Evolutionary conservation across 2,113 vertebrate species (phyloP).

Genomic region (Elachura formosa): DNA sequence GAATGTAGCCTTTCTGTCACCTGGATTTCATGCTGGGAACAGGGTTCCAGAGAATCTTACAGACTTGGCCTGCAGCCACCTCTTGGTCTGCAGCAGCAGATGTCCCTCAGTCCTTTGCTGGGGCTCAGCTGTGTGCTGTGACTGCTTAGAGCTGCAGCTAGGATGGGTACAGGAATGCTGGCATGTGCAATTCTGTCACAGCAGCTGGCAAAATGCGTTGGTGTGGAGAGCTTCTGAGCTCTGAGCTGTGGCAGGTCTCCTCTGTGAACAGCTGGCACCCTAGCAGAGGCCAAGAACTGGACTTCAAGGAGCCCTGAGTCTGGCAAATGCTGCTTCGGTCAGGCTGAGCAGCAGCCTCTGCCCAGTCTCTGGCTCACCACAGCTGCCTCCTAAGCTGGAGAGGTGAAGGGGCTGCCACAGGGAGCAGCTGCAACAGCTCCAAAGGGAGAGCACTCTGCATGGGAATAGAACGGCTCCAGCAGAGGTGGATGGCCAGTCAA

Average conservation of each 20-base stretch:
- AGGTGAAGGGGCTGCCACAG: too few relatives aligned
- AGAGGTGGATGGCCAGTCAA: accelerated
- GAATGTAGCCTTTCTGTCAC: not conserved
- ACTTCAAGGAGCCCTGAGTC: accelerated
- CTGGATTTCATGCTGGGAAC: accelerated
- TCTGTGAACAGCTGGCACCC: accelerated
- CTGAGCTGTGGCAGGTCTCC: accelerated
- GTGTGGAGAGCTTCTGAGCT: not conserved
- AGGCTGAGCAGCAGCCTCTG: accelerated
- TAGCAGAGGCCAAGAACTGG: accelerated
- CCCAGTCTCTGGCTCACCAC: accelerated
- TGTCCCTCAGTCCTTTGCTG: not conserved
- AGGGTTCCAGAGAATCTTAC: not conserved
- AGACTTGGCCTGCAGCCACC: too few relatives aligned
- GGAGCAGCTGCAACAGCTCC: accelerated
- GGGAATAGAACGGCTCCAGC: not conserved
- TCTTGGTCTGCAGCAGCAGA: accelerated
- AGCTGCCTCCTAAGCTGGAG: not conserved
- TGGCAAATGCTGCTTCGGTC: accelerated
- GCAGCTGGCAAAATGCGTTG: too few relatives aligned
- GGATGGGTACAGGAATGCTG: not conserved
- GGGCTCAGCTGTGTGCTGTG: not conserved
- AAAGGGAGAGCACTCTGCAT: accelerated
- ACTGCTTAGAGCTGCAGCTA: not conserved
- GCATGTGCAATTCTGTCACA: accelerated